Base-by-base conservation (phyloP, 1,140 invertebrate species). In the Rhopalosiphum padi region DNA sequence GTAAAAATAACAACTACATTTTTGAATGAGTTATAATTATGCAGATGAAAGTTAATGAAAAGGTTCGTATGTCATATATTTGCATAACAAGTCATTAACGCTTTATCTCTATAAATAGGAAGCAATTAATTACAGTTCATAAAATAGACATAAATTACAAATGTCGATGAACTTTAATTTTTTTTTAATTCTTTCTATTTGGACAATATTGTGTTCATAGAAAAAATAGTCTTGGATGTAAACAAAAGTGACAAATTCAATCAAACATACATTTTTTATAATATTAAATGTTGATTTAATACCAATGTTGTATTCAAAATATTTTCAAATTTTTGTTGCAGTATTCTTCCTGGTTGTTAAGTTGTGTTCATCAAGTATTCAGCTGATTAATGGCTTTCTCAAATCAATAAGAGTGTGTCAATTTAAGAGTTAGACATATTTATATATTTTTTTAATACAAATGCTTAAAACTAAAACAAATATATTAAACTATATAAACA, bases 281-380 rank as follows among this genome's bases (percentile, higher is more conserved):
- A 60, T 87, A 87, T 83, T 41, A 68, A 68, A 4, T 77, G n/a
- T 77, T 77, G n/a, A n/a, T 77, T 77, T n/a, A 11, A 77, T 77
- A 77, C 9, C n/a, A n/a, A 77, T n/a, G 15, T 77, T 4, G 30
- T 77, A 77, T 43, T 85, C 9, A 87, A 87, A 48, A 35, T 23
- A 89, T 22, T 53, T 41, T 90, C 2, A 43, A 90, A 90, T 43
- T 43, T 43, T 1, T 90, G 89, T 90, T 90, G 25, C 89, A 90
- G 89, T 30, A 60, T 90, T 90, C 89, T 68, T 90, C 89, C 89
- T 43, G 89, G 53, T 15, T 90, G 89, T 90, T 90, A 43, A 90
- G 35, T 9, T 23, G 18, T n/a, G 18, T 35, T 8, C 48, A 30
- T 48, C 30, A 87, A 51, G 46, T 48, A 87, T 21, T 46, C 8